A percentile compares a stretch with the other conserved stretches of the same genome.
phyloP scores from a whole-genome alignment of 2,888 invertebrate species.

The Melikaiella ostensackeni region DNA sequence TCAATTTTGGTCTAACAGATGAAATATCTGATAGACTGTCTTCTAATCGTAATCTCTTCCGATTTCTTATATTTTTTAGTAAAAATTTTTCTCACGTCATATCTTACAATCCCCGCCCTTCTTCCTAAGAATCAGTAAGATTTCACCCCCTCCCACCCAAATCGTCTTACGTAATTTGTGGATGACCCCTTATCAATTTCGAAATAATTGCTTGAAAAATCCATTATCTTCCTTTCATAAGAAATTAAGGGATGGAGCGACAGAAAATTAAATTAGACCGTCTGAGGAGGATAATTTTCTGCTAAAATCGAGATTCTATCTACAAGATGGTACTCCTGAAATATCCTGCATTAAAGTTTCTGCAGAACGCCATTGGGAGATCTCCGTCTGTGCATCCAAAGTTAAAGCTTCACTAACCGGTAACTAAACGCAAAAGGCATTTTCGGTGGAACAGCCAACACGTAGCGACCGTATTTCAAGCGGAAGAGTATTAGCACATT shows the following conservation, averaged over 20 bases:
- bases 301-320: not conserved
- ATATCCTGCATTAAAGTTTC: slow-evolving; percentile 27
- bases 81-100: no score
- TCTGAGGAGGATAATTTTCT: no score
- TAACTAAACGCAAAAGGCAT: not conserved
- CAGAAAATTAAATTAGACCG: not conserved
- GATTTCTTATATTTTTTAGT: no score
- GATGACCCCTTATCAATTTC: no score
- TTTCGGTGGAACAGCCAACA: slow-evolving; percentile 9
- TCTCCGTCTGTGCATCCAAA: not conserved
- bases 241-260: not conserved
- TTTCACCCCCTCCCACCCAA: no score
- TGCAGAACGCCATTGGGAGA: not conserved
- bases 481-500: slow-evolving; percentile 51
- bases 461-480: slow-evolving; percentile 52
- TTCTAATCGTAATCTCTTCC: no score
- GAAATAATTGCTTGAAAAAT: no score
- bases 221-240: not conserved
- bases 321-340: not conserved
- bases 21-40: no score
- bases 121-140: no score
- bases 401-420: slow-evolving; percentile 6
- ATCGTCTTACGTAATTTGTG: no score
- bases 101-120: no score
- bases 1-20: no score